Conservation (phyloP, 2,113 vertebrate species). For the Maccullochella peelii region DNA sequence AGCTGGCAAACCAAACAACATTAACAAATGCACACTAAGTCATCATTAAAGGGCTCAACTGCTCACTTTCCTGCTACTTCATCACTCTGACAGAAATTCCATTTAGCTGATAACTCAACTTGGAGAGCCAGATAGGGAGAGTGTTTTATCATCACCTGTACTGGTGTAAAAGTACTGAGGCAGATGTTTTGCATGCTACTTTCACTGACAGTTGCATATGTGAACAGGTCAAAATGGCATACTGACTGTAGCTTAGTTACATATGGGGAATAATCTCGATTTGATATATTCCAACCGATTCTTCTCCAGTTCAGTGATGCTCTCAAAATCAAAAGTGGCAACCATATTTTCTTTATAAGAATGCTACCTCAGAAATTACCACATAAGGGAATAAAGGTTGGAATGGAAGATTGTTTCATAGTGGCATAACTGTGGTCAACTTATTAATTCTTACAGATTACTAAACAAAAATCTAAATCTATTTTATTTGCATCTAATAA, state of each 20-base stretch:
- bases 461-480: neutral
- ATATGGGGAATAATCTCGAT: neutral
- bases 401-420: neutral
- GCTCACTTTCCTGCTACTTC: neutral
- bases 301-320: neutral
- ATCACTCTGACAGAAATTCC: neutral
- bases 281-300: neutral
- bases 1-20: conserved; percentile 34
- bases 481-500: neutral
- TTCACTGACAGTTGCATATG: neutral
- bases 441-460: neutral
- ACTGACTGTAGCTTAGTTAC: neutral
- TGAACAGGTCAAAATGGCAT: neutral
- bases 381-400: neutral
- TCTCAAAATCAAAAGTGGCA: neutral
- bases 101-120: neutral
- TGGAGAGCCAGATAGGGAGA: neutral
- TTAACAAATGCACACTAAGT: conserved; percentile 5
- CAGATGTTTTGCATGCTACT: neutral
- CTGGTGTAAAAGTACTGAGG: neutral
- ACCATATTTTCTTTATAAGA: neutral
- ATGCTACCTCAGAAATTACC: neutral
- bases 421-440: neutral
- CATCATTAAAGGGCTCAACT: neutral
- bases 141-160: neutral